Evolutionary conservation across 2,888 invertebrate genomes (phyloP).

Genomic region (Trypoxylon attenuatum): DNA sequence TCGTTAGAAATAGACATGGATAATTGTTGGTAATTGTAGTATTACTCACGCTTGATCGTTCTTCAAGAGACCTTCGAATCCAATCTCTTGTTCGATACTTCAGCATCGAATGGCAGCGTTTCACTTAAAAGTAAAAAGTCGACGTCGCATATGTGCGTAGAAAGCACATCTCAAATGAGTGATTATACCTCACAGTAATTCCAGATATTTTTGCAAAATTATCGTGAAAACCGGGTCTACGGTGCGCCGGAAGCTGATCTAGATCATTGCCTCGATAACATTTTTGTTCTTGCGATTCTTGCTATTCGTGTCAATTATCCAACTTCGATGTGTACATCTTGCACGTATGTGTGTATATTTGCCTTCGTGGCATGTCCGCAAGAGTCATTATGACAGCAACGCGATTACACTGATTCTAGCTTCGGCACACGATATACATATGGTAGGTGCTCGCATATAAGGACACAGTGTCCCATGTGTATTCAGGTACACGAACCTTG

Average conservation of each 20-base stretch:
- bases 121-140: background rate
- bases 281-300: background rate
- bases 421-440: background rate
- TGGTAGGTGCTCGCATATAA: background rate
- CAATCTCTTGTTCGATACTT: too few species aligned
- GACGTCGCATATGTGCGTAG: background rate
- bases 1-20: too few species aligned
- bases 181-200: too few species aligned
- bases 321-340: background rate
- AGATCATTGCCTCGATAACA: background rate
- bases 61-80: too few species aligned
- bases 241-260: background rate
- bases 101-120: background rate
- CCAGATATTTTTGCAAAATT: too few species aligned
- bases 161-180: background rate
- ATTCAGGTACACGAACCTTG: background rate
- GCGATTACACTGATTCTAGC: background rate
- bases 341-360: background rate
- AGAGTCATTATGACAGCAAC: background rate
- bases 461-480: background rate
- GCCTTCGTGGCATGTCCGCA: background rate
- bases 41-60: too few species aligned
- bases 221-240: background rate
- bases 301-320: background rate
- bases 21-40: too few species aligned